These are phyloP conservation scores for Eulemur mongoz DNA, from an alignment of 2,797 vertebrate species.

Conservation along the genomic window DNA sequence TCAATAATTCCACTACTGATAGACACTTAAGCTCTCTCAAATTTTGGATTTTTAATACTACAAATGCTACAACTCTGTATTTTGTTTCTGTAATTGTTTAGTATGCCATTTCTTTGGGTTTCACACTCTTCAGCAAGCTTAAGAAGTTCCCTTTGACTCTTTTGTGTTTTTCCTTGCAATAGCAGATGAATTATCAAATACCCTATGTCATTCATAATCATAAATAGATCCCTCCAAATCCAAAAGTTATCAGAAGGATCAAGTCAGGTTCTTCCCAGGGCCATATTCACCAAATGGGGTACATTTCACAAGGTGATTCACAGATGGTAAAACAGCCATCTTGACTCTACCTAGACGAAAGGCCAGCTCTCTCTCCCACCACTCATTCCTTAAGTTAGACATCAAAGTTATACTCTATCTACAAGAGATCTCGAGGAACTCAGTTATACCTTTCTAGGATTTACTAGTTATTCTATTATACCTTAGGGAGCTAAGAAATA, in stretches of 20 bases:
- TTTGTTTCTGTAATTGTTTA: not conserved
- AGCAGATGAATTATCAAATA: not conserved
- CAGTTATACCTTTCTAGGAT: not conserved
- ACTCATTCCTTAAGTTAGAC: not conserved
- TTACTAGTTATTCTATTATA: not conserved
- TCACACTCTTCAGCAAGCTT: not conserved
- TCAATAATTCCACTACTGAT: not conserved
- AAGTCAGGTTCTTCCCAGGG: not conserved
- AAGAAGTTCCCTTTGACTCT: not conserved
- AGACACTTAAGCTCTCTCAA: not conserved
- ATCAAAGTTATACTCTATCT: not conserved
- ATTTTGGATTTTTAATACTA: not conserved
- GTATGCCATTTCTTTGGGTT: not conserved
- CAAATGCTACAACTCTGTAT: not conserved
- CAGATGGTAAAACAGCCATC: not conserved
- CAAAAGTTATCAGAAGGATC: not conserved
- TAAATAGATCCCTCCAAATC: not conserved
- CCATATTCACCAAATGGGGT: not conserved
- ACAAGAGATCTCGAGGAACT: not conserved
- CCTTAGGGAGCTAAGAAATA: not conserved
- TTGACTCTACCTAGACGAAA: not conserved
- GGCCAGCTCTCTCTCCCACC: not conserved
- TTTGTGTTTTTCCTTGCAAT: not conserved
- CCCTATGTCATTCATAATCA: not conserved
- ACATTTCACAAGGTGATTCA: not conserved